Base-by-base conservation (phyloP, 2,797 vertebrate species). In the Bucorvus abyssinicus region DNA sequence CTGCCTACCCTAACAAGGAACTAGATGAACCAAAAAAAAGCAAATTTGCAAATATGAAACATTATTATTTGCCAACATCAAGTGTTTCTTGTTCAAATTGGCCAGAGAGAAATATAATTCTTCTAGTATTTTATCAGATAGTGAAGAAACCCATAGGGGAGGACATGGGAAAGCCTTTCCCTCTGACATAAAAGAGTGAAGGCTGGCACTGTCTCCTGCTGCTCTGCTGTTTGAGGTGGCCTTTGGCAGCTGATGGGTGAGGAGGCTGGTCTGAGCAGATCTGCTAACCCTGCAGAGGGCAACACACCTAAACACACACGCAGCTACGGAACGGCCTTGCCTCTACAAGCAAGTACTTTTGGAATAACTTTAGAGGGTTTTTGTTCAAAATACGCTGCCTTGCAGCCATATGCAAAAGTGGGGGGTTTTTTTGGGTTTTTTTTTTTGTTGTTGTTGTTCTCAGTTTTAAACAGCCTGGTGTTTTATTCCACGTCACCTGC, bases 361-460 rank as follows among this genome's bases (percentile, higher is more conserved):
- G 92, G 92, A 96, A 93, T 89, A 78, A 67, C 87, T 96, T 92
- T 75, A 95, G 92, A 95, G 45, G 34, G 21, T 0, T 85, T 93
- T 93, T 81, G 42, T 93, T 93, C 68, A 86, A 86, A 92, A 96
- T 93, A 91, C 87, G 93, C 71, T 94, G 95, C 82, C 94, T 96
- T 71, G 42, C 38, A 94, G 93, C 83, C 84, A 69, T 93, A 84
- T 79, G 70, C 80, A 92, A 75, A 95, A 89, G 34, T 75, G 45
- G n/a, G 52, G 64, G 40, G 1, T 0, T 14, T 81, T 87, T 77
- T 64, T 84, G 84, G 21, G 22, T 34, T 34, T 65, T 50, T 68
- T 40, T 40, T 47, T 47, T 47, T 47, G 45, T 47, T 47, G 45
- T 40, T 40, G 38, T 70, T 80, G 36, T 75, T 88, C 89, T 60